Evolutionary conservation across 2,113 vertebrate genomes (phyloP), one percentile per base, ranked within the genome.

Genomic region (Brachypodius melanocephalos): DNA sequence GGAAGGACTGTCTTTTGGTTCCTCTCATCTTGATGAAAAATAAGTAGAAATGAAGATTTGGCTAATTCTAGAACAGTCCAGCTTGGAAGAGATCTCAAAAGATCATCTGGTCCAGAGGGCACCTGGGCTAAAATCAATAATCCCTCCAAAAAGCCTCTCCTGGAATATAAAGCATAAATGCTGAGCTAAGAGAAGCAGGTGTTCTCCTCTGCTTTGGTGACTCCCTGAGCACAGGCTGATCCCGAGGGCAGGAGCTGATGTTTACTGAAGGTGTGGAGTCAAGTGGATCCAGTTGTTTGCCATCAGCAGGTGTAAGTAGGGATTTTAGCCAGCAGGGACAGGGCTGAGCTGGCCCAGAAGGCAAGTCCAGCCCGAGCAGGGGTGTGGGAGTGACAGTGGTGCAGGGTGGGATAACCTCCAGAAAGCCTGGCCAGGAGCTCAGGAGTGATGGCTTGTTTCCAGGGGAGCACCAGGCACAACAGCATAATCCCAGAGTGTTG

Each of bases 301-400:
- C 58, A 29, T 72, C 14, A 0, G 1, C 3, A 8, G 24, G 22
- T 14, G 19, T 32, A 12, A 63, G 38, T 0, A 14, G 67, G 38
- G 31, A 25, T 8, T 78, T 46, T 42, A 19, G 57, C 48, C 58
- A 21, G 0, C 1, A 0, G 13, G 72, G 12, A 11, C 40, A 1
- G 10, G 12, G 19, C 9, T 24, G 61, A 31, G 21, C 55, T 62
- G 80, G 28, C 46, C 61, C 29, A 17, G 55, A 34, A 63, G 42
- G 36, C 17, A 20, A 8, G 18, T 58, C 13, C 54, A 76, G 49
- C 43, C 38, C 0, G 0, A 58, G 54, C 54, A 36, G 6, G 42
- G 67, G 8, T 3, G 7, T 11, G 46, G 3, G 1, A 63, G 31
- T n/a, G 42, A 5, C 25, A 29, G 19, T 31, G 76, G 3, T 8